Base-by-base conservation (phyloP, 2,888 invertebrate genomes). In the Drosophila mayaguana region DNA sequence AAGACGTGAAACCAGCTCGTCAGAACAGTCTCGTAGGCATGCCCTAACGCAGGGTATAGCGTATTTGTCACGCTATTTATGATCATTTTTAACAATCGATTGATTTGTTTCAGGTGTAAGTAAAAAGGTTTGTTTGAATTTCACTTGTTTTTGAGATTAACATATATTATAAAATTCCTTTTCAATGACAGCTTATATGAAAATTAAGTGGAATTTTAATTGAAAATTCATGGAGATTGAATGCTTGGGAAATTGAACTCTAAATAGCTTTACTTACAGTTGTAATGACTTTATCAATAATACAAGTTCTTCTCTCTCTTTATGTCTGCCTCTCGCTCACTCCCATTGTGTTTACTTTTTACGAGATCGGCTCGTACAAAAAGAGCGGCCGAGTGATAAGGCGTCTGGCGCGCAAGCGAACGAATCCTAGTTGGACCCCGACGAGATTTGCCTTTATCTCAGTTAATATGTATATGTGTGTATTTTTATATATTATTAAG, bases 1-100 rank as follows among this genome's bases (percentile, higher is more conserved):
- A 20, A 46, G 14, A 61, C 36, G 2, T 38, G 36, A 46, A 51
- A 25, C 18, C 46, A 54, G 55, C 50, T 50, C 60, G 56, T 46
- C 66, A 67, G 66, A 73, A 64, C 60, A 14, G 20, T 36, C 25
- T 38, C 11, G 20, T 16, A 9, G 18, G 5, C 20, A 28, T 59
- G 36, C 48, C 28, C 48, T 48, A 36, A 11, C 38, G 20, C 18
- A 25, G 38, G 48, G 48, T 48, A 59, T 16, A 48, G 16, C 14
- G 18, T 38, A 2, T 28, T 38, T 28, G 14, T 36, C 36, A 59
- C 25, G 14, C 9, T 14, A 11, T 16, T 6, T 48, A 38, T 28
- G 43, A 43, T 32, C 16, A 32, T 4, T n/a, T n/a, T 18, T 9
- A 36, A 46, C 28, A 36, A 36, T 36, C 36, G 12, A 45, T 43